phyloP scores from a whole-genome alignment of 2,113 vertebrate genomes.

The Dasyprocta punctata region DNA sequence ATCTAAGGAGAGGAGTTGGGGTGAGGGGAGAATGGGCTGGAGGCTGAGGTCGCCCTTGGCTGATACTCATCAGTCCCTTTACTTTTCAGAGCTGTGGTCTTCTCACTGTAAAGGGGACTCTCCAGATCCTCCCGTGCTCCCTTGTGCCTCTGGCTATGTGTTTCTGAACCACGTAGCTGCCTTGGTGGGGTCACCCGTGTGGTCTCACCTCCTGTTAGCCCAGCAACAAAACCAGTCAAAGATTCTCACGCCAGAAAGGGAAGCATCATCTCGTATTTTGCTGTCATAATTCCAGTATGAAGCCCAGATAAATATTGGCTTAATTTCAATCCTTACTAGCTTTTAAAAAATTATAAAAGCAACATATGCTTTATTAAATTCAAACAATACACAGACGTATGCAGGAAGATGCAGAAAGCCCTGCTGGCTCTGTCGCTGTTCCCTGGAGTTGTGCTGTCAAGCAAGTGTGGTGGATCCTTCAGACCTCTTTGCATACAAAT shows the following conservation, averaged over 20 bases:
- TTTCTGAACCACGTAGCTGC: background rate
- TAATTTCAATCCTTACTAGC: constrained; percentile 1
- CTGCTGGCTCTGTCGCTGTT: background rate
- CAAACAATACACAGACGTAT: background rate
- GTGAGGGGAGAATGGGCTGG: background rate
- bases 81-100: background rate
- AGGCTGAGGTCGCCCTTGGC: background rate
- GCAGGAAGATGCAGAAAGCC: constrained; percentile 7
- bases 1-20: background rate
- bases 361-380: constrained; percentile 1
- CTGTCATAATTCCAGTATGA: background rate
- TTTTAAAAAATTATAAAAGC: constrained; percentile 37
- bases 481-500: background rate
- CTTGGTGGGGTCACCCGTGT: background rate
- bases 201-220: background rate
- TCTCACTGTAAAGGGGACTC: background rate
- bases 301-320: background rate
- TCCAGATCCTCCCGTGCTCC: background rate
- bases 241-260: background rate
- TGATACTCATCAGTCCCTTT: background rate
- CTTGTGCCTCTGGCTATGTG: background rate
- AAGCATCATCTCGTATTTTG: background rate
- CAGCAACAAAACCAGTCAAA: background rate
- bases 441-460: background rate
- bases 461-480: background rate